These are phyloP conservation scores for Philotrypesis tridentata DNA, from an alignment of 1,140 invertebrate species.

Conservation along the genomic window DNA sequence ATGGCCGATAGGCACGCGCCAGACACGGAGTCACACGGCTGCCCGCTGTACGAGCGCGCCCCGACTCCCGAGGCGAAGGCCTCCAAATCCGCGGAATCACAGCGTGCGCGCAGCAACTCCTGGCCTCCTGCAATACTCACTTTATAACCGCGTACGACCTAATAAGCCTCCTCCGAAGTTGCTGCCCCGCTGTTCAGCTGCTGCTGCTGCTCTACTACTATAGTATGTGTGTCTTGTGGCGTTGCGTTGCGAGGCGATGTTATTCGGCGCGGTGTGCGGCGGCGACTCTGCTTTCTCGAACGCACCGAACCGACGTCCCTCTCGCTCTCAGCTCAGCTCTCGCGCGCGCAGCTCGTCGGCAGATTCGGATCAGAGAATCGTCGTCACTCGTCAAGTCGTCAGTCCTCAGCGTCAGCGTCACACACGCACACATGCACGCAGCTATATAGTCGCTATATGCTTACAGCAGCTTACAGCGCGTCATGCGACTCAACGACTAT, in stretches of 20 bases:
- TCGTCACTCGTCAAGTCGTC: neutral
- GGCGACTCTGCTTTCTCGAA: slow-evolving; percentile 11
- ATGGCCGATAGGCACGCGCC: slow-evolving; percentile 18
- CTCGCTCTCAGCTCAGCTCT: neutral
- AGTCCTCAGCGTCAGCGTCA: too few relatives aligned
- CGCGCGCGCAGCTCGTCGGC: neutral
- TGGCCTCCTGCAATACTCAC: slow-evolving; percentile 5
- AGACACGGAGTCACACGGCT: neutral
- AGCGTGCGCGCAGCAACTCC: neutral
- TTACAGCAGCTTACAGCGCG: too few relatives aligned
- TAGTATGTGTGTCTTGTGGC: too few relatives aligned
- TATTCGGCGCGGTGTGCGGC: slow-evolving; percentile 10
- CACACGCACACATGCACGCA: too few relatives aligned
- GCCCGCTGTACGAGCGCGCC: neutral
- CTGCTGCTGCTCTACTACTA: neutral
- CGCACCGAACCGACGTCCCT: neutral
- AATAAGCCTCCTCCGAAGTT: slow-evolving; percentile 23
- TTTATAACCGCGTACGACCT: slow-evolving; percentile 33
- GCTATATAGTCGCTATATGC: neutral
- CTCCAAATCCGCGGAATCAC: neutral
- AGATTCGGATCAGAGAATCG: too few relatives aligned
- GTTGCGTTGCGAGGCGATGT: neutral
- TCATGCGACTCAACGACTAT: too few relatives aligned
- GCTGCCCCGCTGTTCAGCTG: neutral
- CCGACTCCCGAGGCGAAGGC: neutral